Evolutionary conservation across 37 sponge, comb jelly and placozoan genomes (phyloP).

Genomic region (Dysidea cf. avara): DNA sequence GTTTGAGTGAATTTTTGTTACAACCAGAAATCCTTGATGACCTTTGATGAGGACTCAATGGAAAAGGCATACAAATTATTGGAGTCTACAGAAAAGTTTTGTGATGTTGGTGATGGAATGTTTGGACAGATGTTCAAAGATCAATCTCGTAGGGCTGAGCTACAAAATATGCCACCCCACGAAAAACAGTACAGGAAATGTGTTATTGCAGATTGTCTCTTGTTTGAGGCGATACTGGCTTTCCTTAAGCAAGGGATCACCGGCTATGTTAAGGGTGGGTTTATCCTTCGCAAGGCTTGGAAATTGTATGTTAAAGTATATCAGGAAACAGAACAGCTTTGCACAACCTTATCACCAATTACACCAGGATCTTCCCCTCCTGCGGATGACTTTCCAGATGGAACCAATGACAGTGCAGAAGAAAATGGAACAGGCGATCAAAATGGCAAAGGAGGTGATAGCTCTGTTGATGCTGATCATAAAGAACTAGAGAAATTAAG

Average conservation of each 20-base stretch:
- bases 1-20: not conserved
- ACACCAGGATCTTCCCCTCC: slow-evolving; percentile 5
- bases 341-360: slow-evolving; percentile 59
- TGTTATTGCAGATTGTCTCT: slow-evolving; percentile 81
- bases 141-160: not conserved
- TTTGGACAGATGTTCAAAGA: not conserved
- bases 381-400: slow-evolving; percentile 41
- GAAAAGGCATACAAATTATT: slow-evolving; percentile 73
- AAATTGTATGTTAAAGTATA: slow-evolving; percentile 79
- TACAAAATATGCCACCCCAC: slow-evolving; percentile 38
- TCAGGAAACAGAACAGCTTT: slow-evolving; percentile 67
- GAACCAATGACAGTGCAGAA: slow-evolving; percentile 43
- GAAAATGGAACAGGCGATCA: too few relatives aligned
- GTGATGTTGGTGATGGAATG: slow-evolving; percentile 20
- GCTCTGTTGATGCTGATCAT: too few relatives aligned
- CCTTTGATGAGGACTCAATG: slow-evolving; percentile 81
- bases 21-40: slow-evolving; percentile 72
- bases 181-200: slow-evolving; percentile 49
- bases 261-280: slow-evolving; percentile 92
- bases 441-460: too few relatives aligned
- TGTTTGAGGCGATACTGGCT: slow-evolving; percentile 74
- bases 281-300: slow-evolving; percentile 83
- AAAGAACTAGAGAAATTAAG: too few relatives aligned
- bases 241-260: slow-evolving; percentile 77
- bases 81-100: slow-evolving; percentile 69